These are phyloP conservation scores for Pantherophis vulpinus DNA, from an alignment of 2,797 vertebrate genomes.

Conservation along the genomic window DNA sequence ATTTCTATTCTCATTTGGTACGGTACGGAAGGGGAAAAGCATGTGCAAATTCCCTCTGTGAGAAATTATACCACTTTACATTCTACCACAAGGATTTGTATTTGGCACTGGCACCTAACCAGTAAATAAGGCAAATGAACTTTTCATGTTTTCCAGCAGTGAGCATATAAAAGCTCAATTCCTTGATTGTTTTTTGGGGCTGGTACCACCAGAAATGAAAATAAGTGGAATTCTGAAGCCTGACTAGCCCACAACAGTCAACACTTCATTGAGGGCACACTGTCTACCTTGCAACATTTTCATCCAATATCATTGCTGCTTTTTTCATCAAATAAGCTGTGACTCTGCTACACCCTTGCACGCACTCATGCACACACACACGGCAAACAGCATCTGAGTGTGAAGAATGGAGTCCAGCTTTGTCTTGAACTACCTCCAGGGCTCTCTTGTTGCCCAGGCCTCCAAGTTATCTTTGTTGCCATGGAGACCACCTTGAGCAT, in stretches of 20 bases:
- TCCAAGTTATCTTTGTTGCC: constrained; percentile 42
- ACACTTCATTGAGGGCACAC: not conserved
- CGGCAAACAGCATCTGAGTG: not conserved
- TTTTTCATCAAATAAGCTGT: not conserved
- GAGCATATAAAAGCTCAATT: not conserved
- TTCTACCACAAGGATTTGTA: not conserved
- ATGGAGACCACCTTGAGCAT: constrained; percentile 39
- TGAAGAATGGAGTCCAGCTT: constrained; percentile 14
- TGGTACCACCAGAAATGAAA: not conserved
- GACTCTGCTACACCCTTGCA: not conserved
- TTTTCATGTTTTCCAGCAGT: not conserved
- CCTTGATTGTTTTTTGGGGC: not conserved
- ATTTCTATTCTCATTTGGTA: not conserved
- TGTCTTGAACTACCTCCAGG: constrained; percentile 39
- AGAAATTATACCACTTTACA: not conserved
- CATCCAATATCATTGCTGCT: not conserved
- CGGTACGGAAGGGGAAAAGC: no score
- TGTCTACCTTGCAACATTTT: not conserved
- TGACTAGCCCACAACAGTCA: not conserved
- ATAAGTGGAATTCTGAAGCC: not conserved
- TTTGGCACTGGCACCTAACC: not conserved
- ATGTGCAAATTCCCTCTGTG: not conserved
- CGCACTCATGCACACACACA: not conserved
- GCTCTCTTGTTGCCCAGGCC: constrained; percentile 25
- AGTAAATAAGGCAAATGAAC: not conserved